Percentiles rank a stretch among this genome's conserved stretches.
These are phyloP conservation scores for Probosciger aterrimus DNA, from an alignment of 2,113 vertebrate species.

Conservation along the genomic window DNA sequence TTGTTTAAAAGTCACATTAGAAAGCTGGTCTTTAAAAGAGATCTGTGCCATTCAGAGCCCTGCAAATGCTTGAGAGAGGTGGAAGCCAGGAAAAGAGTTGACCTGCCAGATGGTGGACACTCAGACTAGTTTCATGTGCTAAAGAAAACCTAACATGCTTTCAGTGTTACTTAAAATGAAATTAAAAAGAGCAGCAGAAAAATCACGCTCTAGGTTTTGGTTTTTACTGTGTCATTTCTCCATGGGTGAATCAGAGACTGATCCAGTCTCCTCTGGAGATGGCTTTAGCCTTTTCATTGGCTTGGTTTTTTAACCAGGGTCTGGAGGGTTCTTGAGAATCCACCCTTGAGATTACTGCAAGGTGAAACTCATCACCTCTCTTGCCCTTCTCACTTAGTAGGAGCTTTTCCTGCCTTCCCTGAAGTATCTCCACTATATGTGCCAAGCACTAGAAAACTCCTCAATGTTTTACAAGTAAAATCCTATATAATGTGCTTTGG, in stretches of 20 bases:
- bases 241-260: fast-evolving
- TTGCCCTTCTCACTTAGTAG: neutral
- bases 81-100: neutral
- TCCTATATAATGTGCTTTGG: neutral
- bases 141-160: neutral
- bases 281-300: neutral
- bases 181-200: neutral
- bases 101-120: slow-evolving; percentile 18
- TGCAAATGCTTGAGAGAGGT: neutral
- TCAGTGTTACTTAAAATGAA: neutral
- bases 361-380: neutral
- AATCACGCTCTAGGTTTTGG: neutral
- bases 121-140: slow-evolving; percentile 20
- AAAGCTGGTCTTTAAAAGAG: neutral
- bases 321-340: neutral
- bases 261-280: neutral
- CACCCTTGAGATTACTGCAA: neutral
- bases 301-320: neutral
- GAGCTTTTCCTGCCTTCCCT: neutral
- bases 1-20: neutral
- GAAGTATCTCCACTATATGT: neutral
- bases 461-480: neutral
- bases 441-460: neutral
- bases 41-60: neutral
- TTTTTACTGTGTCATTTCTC: neutral